Evolutionary conservation across 1,140 invertebrate species (phyloP).

Genomic region (Pseudomyrmex sp.): DNA sequence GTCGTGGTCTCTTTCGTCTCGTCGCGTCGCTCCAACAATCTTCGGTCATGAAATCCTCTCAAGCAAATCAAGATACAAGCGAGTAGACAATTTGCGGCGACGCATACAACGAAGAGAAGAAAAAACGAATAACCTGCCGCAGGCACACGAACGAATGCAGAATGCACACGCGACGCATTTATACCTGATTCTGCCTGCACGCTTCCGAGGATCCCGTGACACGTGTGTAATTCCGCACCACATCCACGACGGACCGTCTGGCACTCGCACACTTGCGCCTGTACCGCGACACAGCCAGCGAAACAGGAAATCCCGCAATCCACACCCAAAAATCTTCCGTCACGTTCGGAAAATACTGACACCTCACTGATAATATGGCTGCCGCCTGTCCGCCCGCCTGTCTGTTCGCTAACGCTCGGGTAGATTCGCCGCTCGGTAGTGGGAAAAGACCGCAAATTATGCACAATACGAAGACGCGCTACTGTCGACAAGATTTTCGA

Average conservation of each 20-base stretch:
- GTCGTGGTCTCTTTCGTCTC: too few relatives aligned
- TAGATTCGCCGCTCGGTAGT: not conserved
- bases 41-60: not conserved
- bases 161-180: slow-evolving; percentile 42
- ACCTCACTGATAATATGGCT: slow-evolving; percentile 85
- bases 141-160: not conserved
- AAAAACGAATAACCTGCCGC: not conserved
- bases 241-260: slow-evolving; percentile 78
- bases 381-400: slow-evolving; percentile 69
- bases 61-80: not conserved
- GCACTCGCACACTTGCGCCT: slow-evolving; percentile 78
- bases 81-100: not conserved
- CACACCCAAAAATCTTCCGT: slow-evolving; percentile 84
- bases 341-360: slow-evolving; percentile 85
- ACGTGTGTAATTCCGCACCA: slow-evolving; percentile 71
- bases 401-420: slow-evolving; percentile 2
- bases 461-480: not conserved
- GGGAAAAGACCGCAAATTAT: not conserved
- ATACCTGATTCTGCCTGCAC: slow-evolving; percentile 63
- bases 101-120: not conserved
- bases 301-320: slow-evolving; percentile 78
- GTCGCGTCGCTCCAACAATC: not conserved
- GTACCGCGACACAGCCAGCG: slow-evolving; percentile 61
- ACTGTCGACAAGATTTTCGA: too few relatives aligned
- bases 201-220: slow-evolving; percentile 64